Percentiles rank a stretch among this genome's conserved stretches.
These are phyloP conservation scores for Machimus rusticus DNA, from an alignment of 2,888 invertebrate genomes.

Conservation along the genomic window DNA sequence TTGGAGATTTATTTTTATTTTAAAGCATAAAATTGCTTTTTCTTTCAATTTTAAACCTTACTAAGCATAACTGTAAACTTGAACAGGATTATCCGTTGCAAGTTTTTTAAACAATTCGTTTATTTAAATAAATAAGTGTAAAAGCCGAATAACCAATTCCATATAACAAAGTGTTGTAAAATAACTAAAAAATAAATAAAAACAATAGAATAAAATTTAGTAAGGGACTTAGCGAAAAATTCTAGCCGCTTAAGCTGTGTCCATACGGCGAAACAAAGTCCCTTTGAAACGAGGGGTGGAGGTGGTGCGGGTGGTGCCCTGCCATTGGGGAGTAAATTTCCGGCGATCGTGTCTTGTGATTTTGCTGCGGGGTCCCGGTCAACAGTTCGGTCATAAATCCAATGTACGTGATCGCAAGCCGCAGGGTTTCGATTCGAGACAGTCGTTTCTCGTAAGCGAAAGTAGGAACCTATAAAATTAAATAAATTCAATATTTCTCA, in stretches of 20 bases:
- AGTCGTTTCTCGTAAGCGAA: conserved; percentile 96
- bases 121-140: neutral
- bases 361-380: conserved; percentile 68
- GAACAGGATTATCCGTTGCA: neutral
- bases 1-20: neutral
- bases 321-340: conserved; percentile 58
- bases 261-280: conserved; percentile 62
- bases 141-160: neutral
- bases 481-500: neutral
- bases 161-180: neutral
- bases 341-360: conserved; percentile 57
- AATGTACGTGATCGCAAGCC: conserved; percentile 95
- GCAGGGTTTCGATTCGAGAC: conserved; percentile 92
- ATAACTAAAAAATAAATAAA: neutral
- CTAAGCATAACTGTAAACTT: neutral
- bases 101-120: neutral
- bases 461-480: conserved; percentile 77
- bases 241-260: conserved; percentile 56
- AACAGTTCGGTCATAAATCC: conserved; percentile 94
- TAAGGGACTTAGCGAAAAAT: neutral
- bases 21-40: neutral
- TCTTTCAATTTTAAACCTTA: neutral
- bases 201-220: neutral
- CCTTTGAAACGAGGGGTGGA: conserved; percentile 61
- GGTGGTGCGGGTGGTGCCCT: conserved; percentile 61